Percentiles rank a stretch among this genome's conserved stretches.
phyloP scores from a whole-genome alignment of 2,113 vertebrate genomes.

The Rafetus swinhoei region DNA sequence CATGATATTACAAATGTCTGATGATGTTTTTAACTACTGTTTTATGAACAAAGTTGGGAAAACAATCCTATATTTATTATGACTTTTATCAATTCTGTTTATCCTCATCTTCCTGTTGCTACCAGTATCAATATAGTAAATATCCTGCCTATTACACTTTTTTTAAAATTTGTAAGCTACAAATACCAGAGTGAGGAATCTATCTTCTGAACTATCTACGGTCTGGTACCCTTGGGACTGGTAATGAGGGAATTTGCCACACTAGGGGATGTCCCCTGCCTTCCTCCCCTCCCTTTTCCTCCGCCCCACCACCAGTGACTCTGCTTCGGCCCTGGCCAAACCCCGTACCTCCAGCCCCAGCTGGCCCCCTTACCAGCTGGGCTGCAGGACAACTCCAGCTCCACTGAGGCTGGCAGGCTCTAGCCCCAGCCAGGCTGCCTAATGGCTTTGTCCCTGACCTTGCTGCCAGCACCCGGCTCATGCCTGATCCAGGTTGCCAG shows the following conservation, averaged over 20 bases:
- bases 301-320: no score
- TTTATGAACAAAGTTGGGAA: not conserved
- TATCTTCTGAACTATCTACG: not conserved
- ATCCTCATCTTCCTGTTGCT: not conserved
- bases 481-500: no score
- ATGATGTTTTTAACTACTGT: not conserved
- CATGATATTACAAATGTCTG: conserved; percentile 37
- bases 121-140: not conserved
- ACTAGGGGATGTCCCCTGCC: no score
- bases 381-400: no score
- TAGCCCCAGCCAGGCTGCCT: not conserved
- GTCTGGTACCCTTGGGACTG: no score
- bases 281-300: no score
- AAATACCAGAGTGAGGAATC: not conserved
- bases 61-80: conserved; percentile 9
- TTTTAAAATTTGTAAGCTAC: not conserved
- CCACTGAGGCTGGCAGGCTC: no score
- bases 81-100: conserved; percentile 14
- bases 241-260: no score
- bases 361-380: no score
- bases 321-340: no score
- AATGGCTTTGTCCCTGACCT: not conserved
- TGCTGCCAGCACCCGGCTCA: no score
- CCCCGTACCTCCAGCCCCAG: no score
- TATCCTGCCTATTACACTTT: not conserved